Base-by-base conservation (phyloP, 2,888 invertebrate genomes). In the Pyrocoelia pectoralis region DNA sequence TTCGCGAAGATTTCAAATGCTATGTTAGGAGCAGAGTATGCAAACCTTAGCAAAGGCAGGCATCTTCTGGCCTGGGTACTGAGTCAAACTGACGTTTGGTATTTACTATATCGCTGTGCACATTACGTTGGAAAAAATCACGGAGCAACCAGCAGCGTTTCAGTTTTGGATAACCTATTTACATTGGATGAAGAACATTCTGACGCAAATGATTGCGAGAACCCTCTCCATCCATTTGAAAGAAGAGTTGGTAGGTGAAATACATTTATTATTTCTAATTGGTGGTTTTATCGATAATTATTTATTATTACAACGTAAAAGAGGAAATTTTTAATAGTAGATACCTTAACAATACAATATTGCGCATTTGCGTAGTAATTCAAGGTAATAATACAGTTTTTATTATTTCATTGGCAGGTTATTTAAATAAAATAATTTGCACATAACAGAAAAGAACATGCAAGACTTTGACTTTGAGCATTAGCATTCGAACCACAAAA, bases 161-260 rank as follows among this genome's bases (percentile, higher is more conserved):
- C 86, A 74, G 87, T 90, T 74, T 84, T 90, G 76, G 90, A 90
- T 80, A 88, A 88, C 74, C 83, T 90, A 50, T 85, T 90, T 74
- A 88, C 88, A 58, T 80, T 85, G 60, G 77, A 78, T 41, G 80
- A 80, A 33, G 79, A 81, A 46, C 70, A 76, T n/a, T 73, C 73
- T 17, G 74, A 73, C 10, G 62, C 62, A 4, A 61, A 67, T 6
- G 69, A 69, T 33, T 61, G 65, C 17, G 66, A 70, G 1, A 70
- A 66, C 24, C 59, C 56, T 43, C 29, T 24, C 10, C 57, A 51
- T 29, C 50, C 57, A 17, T 28, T 33, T 40, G 55, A 28, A 54
- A 66, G n/a, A n/a, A n/a, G 52, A 66, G 57, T 52, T 40, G 63
- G 72, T 81, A 82, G 64, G 82, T 81, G 63, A n/a, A 17, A 33